Conservation (phyloP, 2,888 invertebrate genomes). For the Drosophila sordidula region DNA sequence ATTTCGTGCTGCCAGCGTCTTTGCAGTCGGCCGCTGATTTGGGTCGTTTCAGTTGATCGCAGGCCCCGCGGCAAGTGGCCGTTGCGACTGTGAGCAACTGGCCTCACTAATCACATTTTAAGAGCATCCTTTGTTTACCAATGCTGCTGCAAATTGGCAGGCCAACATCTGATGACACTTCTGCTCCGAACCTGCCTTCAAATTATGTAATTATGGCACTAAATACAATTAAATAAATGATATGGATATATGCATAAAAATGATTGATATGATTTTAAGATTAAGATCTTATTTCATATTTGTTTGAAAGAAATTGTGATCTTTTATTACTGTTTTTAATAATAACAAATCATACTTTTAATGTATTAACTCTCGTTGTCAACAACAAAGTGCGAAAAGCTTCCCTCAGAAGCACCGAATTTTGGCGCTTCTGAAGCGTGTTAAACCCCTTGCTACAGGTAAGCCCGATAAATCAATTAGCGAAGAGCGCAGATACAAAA, state of each 20-base stretch:
- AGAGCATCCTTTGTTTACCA: slow-evolving; percentile 22
- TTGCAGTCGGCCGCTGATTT: slow-evolving; percentile 24
- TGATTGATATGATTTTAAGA: neutral
- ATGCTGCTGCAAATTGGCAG: neutral
- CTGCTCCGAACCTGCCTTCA: neutral
- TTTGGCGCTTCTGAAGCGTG: neutral
- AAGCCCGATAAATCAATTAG: slow-evolving; percentile 42
- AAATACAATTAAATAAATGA: neutral
- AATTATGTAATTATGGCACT: neutral
- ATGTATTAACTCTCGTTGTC: slow-evolving; percentile 2
- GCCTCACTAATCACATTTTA: slow-evolving; percentile 52
- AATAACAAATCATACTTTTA: neutral
- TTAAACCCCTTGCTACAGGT: too few species aligned
- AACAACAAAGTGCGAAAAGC: slow-evolving; percentile 1
- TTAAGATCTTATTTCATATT: too few species aligned
- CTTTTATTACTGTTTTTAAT: too few species aligned
- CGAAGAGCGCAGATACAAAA: slow-evolving; percentile 31
- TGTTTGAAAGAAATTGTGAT: too few species aligned
- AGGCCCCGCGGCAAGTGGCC: slow-evolving; percentile 4
- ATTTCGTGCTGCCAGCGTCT: slow-evolving; percentile 4
- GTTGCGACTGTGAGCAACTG: slow-evolving; percentile 14
- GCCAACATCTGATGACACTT: slow-evolving; percentile 1
- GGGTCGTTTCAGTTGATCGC: slow-evolving; percentile 18
- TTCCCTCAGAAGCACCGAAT: neutral
- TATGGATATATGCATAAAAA: neutral